Evolutionary conservation across 1,140 invertebrate genomes (phyloP).

Genomic region (Hyles euphorbiae): DNA sequence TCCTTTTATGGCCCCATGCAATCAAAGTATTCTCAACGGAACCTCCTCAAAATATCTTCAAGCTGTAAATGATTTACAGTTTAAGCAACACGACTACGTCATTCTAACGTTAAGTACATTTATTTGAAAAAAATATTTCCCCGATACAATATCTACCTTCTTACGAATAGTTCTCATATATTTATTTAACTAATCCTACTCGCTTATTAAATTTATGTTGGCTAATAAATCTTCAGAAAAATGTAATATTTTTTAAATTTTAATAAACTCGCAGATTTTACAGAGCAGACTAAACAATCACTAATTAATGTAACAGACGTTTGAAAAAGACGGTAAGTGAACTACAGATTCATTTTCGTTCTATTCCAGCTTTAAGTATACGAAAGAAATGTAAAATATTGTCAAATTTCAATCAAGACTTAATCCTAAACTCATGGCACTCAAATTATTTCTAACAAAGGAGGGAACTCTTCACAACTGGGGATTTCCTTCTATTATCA

Average conservation of each 20-base stretch:
- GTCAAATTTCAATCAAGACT: constrained; percentile 58
- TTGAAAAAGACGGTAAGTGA: too few relatives aligned
- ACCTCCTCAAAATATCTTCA: constrained; percentile 37
- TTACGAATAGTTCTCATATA: constrained; percentile 37
- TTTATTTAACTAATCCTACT: constrained; percentile 45
- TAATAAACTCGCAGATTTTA: constrained; percentile 1
- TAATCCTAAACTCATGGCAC: constrained; percentile 66
- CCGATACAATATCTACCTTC: constrained; percentile 45
- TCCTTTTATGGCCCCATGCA: constrained; percentile 58
- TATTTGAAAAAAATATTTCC: constrained; percentile 31
- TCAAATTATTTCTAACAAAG: constrained; percentile 65
- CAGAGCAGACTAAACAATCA: too few relatives aligned
- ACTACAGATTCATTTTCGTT: too few relatives aligned
- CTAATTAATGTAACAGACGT: too few relatives aligned
- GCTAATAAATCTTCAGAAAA: constrained; percentile 70
- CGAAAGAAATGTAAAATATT: constrained; percentile 56
- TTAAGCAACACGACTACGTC: constrained; percentile 34
- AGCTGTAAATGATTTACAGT: constrained; percentile 43
- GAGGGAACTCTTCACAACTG: constrained; percentile 69
- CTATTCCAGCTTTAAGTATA: neutral
- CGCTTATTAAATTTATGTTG: constrained; percentile 62
- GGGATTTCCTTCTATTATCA: constrained; percentile 33
- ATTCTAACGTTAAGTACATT: constrained; percentile 64
- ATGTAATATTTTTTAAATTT: constrained; percentile 14
- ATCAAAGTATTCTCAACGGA: constrained; percentile 42